Evolutionary conservation across 1,140 invertebrate species (phyloP), one percentile per base, ranked within the genome.

Genomic region (Meteorus sp.): DNA sequence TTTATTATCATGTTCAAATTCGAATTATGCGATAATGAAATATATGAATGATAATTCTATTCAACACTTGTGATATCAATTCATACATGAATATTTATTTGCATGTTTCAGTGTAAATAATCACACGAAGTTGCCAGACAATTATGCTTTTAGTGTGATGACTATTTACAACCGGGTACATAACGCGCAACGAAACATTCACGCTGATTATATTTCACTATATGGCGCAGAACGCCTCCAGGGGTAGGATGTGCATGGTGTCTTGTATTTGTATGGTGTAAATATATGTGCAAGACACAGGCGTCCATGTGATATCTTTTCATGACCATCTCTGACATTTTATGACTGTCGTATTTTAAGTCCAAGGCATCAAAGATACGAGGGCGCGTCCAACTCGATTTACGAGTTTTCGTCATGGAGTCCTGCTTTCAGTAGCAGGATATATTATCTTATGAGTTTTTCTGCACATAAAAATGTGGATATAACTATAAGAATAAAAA

Each of bases 261-360:
- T 54, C 13, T n/a, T 41, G 15, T 50, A 7, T 19, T 19, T 19
- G 15, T 44, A 33, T 51, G 13, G 8, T 39, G 8, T 5, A n/a
- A 29, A 9, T 9, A 29, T 29, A 29, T 29, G 4, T 29, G n/a
- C n/a, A n/a, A n/a, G n/a, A 29, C 9, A 29, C 9, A 29, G 9
- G 27, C 4, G 9, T 7, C 11, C 3, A 39, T 7, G 35, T 3
- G 35, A 39, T 39, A 39, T 39, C 35, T 5, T 39, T 39, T 39
- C 35, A 13, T 13, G 35, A 39, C 35, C 35, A 39, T 39, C 60
- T 66, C 61, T 59, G 37, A 65, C 63, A 59, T 66, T 68, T 69
- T 69, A 69, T 68, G 57, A 62, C 51, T 54, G 56, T 50, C 60
- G 60, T 69, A 69, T 70, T 64, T 72, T 60, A 71, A 25, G 55